Evolutionary conservation across 2,888 invertebrate genomes (phyloP).

Genomic region (Troides oblongomaculatus): DNA sequence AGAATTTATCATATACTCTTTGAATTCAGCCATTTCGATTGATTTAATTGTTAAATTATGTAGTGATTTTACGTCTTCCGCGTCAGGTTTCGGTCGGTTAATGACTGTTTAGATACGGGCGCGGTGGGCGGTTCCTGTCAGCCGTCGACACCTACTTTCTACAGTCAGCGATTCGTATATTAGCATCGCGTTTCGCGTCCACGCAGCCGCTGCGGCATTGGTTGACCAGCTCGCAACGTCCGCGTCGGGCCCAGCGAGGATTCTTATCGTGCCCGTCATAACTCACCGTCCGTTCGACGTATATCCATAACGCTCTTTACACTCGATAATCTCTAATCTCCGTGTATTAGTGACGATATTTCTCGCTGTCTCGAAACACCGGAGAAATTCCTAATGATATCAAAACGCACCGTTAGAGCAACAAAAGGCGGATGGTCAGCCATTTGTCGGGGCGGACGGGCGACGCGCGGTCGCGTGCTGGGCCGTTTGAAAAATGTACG

Average conservation of each 20-base stretch:
- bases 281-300: constrained; percentile 48
- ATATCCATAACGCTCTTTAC: constrained; percentile 52
- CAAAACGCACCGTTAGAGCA: constrained; percentile 71
- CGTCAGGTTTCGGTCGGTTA: constrained; percentile 52
- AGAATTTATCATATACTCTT: constrained; percentile 50
- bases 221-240: constrained; percentile 41
- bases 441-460: constrained; percentile 55
- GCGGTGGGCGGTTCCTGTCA: constrained; percentile 55
- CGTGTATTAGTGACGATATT: constrained; percentile 64
- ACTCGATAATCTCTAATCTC: constrained; percentile 57
- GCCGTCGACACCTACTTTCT: constrained; percentile 39
- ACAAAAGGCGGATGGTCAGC: constrained; percentile 66
- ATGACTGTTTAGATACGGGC: constrained; percentile 52
- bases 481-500: constrained; percentile 63
- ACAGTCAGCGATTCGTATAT: constrained; percentile 33
- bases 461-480: constrained; percentile 67
- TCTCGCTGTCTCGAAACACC: constrained; percentile 60
- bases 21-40: constrained; percentile 57
- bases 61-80: constrained; percentile 61
- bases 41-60: constrained; percentile 65
- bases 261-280: constrained; percentile 39
- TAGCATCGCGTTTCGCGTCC: constrained; percentile 43
- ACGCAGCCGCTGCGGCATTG: constrained; percentile 33
- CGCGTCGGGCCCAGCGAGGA: background rate
- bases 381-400: constrained; percentile 73